Evolutionary conservation across 2,888 invertebrate species (phyloP), one percentile per base, ranked within the genome.

Genomic region (Beris morrisii): DNA sequence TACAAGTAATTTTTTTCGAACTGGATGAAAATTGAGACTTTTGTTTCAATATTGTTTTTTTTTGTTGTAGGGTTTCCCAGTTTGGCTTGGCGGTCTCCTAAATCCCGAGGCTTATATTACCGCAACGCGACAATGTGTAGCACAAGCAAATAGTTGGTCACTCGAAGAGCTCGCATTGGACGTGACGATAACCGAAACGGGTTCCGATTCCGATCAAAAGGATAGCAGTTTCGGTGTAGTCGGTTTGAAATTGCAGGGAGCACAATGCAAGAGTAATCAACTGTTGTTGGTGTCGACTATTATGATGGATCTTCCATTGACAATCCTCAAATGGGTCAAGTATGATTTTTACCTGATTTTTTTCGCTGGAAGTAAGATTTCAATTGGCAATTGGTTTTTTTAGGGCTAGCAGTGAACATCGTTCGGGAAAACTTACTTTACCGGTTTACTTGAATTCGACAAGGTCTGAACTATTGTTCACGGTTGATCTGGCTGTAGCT

Each of bases 81-180:
- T 99, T 61, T 98, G 98, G 98, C 85, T 99, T 57, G 99, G 99
- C 64, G 98, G 99, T 11, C 84, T 99, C 65, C 87, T 99, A 74
- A 97, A 97, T 80, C 97, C 99, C 0, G 99, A 99, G 82, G 99
- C 99, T 0, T 99, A 97, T 80, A 95, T 99, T 72, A 99, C 99
- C 0, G 99, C 99, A 5, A 99, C 98, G 1, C 87, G 99, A 22
- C 99, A 99, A 79, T 97, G 95, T 80, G 96, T 99, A 54, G 98
- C 97, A 0, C 95, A 95, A 78, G 94, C 93, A 0, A 98, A 98
- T 80, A 94, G 92, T 73, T 93, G 93, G 93, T 97, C 98, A 0
- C 85, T 99, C 53, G 99, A 99, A 82, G 98, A 99, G 81, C 85
- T 99, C 12, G 88, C 92, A 4, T 59, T 80, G 12, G 78, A 87